Evolutionary conservation across 2,113 vertebrate species (phyloP).

Genomic region (Brachyhypopomus gauderio): DNA sequence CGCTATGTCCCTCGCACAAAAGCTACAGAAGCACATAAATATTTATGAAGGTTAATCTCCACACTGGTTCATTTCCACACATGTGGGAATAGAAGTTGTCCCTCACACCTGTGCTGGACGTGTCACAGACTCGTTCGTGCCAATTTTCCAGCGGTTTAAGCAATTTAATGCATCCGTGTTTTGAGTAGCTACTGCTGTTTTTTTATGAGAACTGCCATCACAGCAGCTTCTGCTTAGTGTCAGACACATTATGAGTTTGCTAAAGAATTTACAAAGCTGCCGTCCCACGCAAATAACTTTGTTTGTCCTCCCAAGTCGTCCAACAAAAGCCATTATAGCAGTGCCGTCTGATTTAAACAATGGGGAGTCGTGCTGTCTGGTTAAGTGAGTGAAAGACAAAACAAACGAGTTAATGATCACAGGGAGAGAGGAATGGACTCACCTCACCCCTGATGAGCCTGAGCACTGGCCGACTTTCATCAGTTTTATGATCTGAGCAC

Average conservation of each 20-base stretch:
- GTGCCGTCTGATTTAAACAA: not conserved
- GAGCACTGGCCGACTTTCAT: not conserved
- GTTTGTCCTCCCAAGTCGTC: not conserved
- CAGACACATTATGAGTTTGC: no score
- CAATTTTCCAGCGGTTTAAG: not conserved
- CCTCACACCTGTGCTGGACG: not conserved
- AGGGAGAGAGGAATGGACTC: not conserved
- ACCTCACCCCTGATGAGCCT: not conserved
- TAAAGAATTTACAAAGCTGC: no score
- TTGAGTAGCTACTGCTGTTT: not conserved
- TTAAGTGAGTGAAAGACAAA: not conserved
- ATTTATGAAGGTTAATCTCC: not conserved
- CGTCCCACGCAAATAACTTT: not conserved
- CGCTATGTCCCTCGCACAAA: not conserved
- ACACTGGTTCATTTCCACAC: not conserved
- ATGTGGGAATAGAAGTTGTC: not conserved
- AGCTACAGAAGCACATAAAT: not conserved
- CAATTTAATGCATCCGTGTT: not conserved
- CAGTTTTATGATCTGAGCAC: not conserved
- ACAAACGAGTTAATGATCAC: conserved; percentile 11
- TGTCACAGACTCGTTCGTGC: not conserved
- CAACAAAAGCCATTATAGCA: not conserved
- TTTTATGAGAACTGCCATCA: no score
- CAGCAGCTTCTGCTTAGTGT: no score
- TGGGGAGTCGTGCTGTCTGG: not conserved